A percentile compares a stretch with the other conserved stretches of the same genome.
Evolutionary conservation across 2,113 vertebrate species (phyloP).

Genomic region (Upupa epops): DNA sequence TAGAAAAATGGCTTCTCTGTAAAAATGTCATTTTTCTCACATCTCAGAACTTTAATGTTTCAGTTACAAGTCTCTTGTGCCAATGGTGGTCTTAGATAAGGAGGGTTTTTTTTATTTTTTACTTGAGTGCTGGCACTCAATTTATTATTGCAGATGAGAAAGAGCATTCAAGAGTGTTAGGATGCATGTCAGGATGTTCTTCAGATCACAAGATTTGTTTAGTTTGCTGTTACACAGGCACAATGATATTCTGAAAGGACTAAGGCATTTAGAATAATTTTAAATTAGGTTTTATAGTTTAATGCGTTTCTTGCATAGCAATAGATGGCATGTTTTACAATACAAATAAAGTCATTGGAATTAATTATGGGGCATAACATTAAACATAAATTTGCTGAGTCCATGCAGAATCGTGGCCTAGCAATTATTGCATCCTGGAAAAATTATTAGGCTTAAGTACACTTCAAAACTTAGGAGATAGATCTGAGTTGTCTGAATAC

Average conservation of each 20-base stretch:
- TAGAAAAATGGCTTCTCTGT: neutral
- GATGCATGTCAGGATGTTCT: neutral
- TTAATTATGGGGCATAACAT: neutral
- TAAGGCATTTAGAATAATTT: neutral
- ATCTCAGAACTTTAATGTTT: neutral
- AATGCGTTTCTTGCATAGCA: neutral
- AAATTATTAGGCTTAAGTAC: neutral
- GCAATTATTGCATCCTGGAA: neutral
- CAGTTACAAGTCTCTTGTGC: neutral
- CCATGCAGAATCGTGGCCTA: neutral
- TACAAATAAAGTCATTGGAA: neutral
- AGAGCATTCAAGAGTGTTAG: neutral
- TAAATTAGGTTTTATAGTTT: neutral
- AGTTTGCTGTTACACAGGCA: neutral
- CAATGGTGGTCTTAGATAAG: neutral
- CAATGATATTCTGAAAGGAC: neutral
- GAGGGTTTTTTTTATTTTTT: neutral
- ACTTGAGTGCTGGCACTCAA: neutral
- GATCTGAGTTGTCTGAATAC: neutral
- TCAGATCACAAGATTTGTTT: neutral
- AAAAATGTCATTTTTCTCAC: neutral
- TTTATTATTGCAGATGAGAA: neutral
- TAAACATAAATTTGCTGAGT: neutral
- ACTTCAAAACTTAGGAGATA: neutral
- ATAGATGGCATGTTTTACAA: neutral